Evolutionary conservation across 2,888 invertebrate species (phyloP).

Genomic region (Campoletis raptor): DNA sequence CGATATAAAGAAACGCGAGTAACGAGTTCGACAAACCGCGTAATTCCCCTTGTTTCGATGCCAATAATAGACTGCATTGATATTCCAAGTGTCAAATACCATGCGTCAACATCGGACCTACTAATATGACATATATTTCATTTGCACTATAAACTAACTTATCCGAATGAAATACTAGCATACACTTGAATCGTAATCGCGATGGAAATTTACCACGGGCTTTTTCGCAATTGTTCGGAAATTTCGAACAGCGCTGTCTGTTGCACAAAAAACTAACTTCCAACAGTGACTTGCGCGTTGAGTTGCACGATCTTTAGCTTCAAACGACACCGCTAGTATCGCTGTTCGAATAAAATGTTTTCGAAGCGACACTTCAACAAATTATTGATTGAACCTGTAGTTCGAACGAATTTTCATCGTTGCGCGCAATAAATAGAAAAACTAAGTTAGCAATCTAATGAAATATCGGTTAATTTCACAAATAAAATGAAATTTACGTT

Average conservation of each 20-base stretch:
- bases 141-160: neutral
- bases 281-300: neutral
- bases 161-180: neutral
- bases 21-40: constrained; percentile 20
- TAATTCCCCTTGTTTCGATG: constrained; percentile 37
- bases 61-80: constrained; percentile 66
- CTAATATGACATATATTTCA: constrained; percentile 1
- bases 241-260: neutral
- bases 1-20: constrained; percentile 9
- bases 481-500: neutral
- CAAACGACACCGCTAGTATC: neutral
- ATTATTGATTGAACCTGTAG: too few relatives aligned
- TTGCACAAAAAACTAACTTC: neutral
- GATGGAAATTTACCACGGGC: constrained; percentile 5
- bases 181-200: constrained; percentile 19
- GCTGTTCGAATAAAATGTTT: neutral
- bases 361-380: too few relatives aligned
- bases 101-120: constrained; percentile 20
- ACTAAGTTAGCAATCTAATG: neutral
- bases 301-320: neutral
- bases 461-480: neutral
- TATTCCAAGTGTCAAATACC: constrained; percentile 52
- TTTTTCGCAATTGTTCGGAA: constrained; percentile 1
- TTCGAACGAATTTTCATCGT: neutral
- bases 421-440: neutral